Evolutionary conservation across 2,797 vertebrate species (phyloP).

Genomic region (Picus viridis): DNA sequence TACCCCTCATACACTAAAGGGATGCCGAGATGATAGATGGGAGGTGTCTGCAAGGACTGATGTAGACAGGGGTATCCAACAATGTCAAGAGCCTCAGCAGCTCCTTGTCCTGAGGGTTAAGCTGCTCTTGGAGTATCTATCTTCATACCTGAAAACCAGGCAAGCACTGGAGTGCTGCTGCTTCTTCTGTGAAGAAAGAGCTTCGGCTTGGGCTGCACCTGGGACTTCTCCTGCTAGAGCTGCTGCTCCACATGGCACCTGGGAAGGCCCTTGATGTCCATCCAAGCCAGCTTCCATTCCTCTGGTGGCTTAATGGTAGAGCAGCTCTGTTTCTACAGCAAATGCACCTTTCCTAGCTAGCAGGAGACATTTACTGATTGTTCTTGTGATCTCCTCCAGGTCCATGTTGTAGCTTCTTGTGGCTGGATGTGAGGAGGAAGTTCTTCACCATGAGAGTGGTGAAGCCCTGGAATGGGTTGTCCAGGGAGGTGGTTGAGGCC

Average conservation of each 20-base stretch:
- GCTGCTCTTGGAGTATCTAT: fast-evolving
- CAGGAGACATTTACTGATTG: neutral
- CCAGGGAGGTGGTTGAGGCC: no score
- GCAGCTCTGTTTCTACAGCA: neutral
- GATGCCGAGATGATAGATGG: neutral
- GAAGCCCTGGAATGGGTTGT: no score
- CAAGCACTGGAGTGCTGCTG: neutral
- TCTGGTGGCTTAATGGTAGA: neutral
- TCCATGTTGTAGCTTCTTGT: neutral
- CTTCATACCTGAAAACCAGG: neutral
- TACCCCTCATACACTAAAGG: fast-evolving
- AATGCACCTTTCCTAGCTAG: neutral
- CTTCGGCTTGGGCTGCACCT: neutral
- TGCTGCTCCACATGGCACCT: neutral
- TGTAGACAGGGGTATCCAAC: neutral
- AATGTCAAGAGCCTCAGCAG: neutral
- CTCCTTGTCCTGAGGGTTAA: neutral
- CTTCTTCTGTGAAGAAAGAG: neutral
- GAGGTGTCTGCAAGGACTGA: neutral
- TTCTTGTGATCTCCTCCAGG: neutral
- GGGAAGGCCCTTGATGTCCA: neutral
- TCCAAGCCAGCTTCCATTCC: neutral
- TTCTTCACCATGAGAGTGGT: no score
- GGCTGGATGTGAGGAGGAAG: no score
- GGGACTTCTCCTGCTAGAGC: neutral